Base-by-base conservation (phyloP, 2,888 invertebrate species). In the Spisula subtruncata region DNA sequence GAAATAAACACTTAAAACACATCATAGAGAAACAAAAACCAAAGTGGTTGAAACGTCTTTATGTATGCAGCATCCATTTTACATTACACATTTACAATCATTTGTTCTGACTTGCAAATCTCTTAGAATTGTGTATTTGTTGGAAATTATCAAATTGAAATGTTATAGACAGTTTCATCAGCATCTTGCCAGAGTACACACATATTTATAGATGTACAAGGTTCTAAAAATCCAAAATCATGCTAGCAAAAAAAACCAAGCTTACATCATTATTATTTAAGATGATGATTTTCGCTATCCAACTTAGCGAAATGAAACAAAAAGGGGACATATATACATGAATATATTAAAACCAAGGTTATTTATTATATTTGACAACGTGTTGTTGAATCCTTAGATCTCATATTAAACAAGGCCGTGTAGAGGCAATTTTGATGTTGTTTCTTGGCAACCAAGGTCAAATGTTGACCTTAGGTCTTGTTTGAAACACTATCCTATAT, bases 361-460 rank as follows among this genome's bases (percentile, higher is more conserved):
- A 75, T 75, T 75, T 75, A 75, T 75, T 75, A 75, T 18, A 18
- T 75, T 75, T 35, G 35, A 75, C 29, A 35, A 75, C 32, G 75
- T 14, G 75, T 75, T 75, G 75, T 75, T 75, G 35, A 75, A 32
- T 18, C 14, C 12, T 75, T 75, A 75, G 75, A 75, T 75, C 75
- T 75, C 75, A 75, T 75, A 60, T 75, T 32, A 25, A 32, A 75
- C 35, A 75, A 75, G 75, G 75, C 75, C 75, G 75, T 75, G 75
- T 75, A 75, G 25, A 41, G 66, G 60, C 66, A 83, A 83, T 60
- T 82, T 41, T 66, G 25, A 4, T 60, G 32, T 16, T 12, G 56
- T 83, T 83, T 56, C 60, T 41, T 32, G 41, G 46, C 60, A 60
- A 83, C n/a, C 29, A 25, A 56, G 60, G 46, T 29, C 41, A 56